Conservation (phyloP, 1,140 invertebrate genomes). For the Drosophila nigrodunni region DNA sequence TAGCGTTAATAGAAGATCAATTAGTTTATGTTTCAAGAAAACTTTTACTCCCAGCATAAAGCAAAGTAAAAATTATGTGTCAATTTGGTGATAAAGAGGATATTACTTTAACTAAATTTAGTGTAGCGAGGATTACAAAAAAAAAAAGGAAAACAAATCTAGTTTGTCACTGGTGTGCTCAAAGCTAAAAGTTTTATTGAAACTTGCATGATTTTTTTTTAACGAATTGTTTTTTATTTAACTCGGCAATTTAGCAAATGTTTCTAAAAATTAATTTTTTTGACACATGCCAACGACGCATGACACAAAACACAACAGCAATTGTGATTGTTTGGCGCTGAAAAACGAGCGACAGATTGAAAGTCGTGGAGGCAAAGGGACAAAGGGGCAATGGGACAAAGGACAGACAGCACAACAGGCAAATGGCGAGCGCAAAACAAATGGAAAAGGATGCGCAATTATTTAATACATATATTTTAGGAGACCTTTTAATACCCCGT, state of each 20-base stretch:
- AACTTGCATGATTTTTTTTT: neutral
- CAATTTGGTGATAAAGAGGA: constrained; percentile 1
- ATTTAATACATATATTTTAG: constrained; percentile 57
- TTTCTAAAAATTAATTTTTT: constrained; percentile 70
- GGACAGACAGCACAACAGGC: neutral
- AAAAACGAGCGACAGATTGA: constrained; percentile 48
- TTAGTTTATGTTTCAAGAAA: constrained; percentile 47
- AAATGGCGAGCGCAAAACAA: constrained; percentile 44
- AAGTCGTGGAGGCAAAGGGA: constrained; percentile 2
- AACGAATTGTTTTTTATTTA: constrained; percentile 2
- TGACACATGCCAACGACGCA: constrained; percentile 71
- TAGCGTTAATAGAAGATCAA: constrained; percentile 67
- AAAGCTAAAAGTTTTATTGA: neutral
- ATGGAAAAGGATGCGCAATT: constrained; percentile 72
- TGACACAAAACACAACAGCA: constrained; percentile 51
- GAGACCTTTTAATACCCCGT: constrained; percentile 46
- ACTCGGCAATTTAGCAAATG: constrained; percentile 30
- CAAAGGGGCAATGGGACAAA: neutral
- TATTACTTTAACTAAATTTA: constrained; percentile 6
- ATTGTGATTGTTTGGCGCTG: constrained; percentile 48
- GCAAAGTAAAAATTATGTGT: constrained; percentile 17
- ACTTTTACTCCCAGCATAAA: neutral
- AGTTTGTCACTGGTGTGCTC: neutral
- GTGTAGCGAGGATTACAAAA: neutral
- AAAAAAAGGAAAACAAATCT: too few species aligned